These are phyloP conservation scores for Plestiodon gilberti DNA, from an alignment of 2,113 vertebrate species.

Conservation along the genomic window DNA sequence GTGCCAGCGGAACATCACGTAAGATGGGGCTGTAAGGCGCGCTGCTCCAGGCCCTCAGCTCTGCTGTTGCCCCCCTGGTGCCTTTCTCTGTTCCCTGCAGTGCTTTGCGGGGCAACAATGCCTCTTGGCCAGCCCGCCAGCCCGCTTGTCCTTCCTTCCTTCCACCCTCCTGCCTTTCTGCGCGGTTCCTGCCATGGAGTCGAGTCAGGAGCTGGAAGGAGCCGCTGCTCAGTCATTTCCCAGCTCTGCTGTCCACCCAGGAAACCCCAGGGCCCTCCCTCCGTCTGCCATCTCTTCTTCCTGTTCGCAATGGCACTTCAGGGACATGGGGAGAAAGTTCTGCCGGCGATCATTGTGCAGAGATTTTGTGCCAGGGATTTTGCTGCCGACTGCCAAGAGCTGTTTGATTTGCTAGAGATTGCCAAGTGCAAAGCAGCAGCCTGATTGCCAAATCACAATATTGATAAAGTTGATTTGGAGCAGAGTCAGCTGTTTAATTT, in stretches of 20 bases:
- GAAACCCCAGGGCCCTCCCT: rapidly evolving
- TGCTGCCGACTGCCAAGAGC: rapidly evolving
- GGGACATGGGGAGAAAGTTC: background rate
- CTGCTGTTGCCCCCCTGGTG: too few relatives aligned
- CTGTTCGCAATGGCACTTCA: background rate
- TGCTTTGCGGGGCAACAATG: background rate
- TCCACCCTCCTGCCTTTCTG: background rate
- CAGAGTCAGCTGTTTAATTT: background rate
- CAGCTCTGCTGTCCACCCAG: background rate
- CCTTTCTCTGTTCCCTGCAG: background rate
- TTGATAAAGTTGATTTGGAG: background rate
- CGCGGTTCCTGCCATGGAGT: background rate
- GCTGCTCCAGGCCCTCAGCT: background rate
- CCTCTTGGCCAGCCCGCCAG: too few relatives aligned
- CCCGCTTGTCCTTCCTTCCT: too few relatives aligned
- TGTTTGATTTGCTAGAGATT: constrained; percentile 1
- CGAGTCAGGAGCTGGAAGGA: background rate
- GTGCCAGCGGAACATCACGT: background rate
- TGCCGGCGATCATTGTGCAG: constrained; percentile 29
- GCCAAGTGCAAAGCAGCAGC: too few relatives aligned
- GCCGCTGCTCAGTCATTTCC: background rate
- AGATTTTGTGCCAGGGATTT: constrained; percentile 24
- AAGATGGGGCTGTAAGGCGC: rapidly evolving
- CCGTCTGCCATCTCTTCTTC: background rate
- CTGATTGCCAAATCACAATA: constrained; percentile 14